These are phyloP conservation scores for Trichogramma pretiosum DNA, from an alignment of 1,140 invertebrate species.

Conservation along the genomic window DNA sequence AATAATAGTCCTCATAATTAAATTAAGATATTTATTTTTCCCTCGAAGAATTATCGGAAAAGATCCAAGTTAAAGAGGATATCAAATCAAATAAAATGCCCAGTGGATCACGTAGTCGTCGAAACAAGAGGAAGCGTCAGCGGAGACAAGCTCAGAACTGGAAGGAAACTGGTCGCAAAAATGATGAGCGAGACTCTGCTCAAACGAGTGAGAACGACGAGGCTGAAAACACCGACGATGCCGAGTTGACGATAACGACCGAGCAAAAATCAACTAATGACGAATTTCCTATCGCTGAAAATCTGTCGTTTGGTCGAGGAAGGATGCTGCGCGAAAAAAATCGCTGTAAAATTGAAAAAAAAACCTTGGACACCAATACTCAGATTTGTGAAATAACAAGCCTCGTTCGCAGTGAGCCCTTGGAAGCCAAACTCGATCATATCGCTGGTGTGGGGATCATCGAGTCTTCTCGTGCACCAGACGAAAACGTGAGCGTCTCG, in stretches of 20 bases:
- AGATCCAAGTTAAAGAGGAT: too few relatives aligned
- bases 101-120: conserved; percentile 26
- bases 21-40: too few relatives aligned
- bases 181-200: background rate
- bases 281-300: conserved; percentile 17
- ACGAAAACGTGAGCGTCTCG: conserved; percentile 26
- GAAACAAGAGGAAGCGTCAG: conserved; percentile 26
- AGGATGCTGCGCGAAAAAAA: conserved; percentile 12
- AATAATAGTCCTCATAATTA: too few relatives aligned
- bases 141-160: conserved; percentile 14
- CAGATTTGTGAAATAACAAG: conserved; percentile 33
- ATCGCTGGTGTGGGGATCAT: conserved; percentile 35
- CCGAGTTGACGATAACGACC: conserved; percentile 14
- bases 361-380: conserved; percentile 14
- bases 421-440: conserved; percentile 32
- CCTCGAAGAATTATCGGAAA: too few relatives aligned
- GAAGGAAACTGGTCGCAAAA: too few relatives aligned
- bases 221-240: background rate
- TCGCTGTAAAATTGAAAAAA: conserved; percentile 27
- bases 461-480: conserved; percentile 17
- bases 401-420: conserved; percentile 25
- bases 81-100: too few relatives aligned
- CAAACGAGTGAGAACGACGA: background rate
- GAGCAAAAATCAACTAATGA: background rate
- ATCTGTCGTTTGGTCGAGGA: conserved; percentile 16